Percentiles rank a stretch among this genome's conserved stretches.
Conservation (phyloP, 2,888 invertebrate genomes). For the Cephus spinipes region DNA sequence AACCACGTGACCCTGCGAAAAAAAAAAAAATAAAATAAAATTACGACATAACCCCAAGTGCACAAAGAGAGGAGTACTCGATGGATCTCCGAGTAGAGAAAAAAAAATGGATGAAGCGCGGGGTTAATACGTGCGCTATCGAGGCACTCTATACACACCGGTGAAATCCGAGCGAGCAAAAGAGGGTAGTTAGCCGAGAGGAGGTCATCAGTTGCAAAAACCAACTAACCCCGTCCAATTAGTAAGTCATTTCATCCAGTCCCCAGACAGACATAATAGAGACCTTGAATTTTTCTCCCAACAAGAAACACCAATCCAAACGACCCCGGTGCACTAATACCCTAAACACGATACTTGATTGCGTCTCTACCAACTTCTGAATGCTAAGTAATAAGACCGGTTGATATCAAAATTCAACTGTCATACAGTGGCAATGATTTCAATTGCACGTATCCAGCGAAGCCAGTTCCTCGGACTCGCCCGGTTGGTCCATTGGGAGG, state of each 20-base stretch:
- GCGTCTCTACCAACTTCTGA: not conserved
- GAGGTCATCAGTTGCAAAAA: not conserved
- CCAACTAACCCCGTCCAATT: not conserved
- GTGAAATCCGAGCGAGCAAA: not conserved
- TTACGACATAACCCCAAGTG: not conserved
- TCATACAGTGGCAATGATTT: not conserved
- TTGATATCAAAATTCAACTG: not conserved
- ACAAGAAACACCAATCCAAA: not conserved
- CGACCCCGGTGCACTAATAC: not conserved
- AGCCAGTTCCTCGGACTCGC: not conserved
- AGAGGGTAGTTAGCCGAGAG: not conserved
- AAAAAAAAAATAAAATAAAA: not conserved
- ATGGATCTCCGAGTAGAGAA: not conserved
- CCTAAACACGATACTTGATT: not conserved
- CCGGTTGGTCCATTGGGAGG: slow-evolving; percentile 2
- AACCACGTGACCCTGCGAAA: not conserved
- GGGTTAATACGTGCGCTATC: not conserved
- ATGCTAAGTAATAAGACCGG: not conserved
- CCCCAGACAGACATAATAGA: not conserved
- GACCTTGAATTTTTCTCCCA: not conserved
- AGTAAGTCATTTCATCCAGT: not conserved
- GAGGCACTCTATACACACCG: not conserved
- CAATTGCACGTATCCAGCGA: slow-evolving; percentile 1
- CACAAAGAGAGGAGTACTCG: not conserved
- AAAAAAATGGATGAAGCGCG: not conserved